Evolutionary conservation across 2,888 invertebrate species (phyloP).

Genomic region (Girardia tigrina): DNA sequence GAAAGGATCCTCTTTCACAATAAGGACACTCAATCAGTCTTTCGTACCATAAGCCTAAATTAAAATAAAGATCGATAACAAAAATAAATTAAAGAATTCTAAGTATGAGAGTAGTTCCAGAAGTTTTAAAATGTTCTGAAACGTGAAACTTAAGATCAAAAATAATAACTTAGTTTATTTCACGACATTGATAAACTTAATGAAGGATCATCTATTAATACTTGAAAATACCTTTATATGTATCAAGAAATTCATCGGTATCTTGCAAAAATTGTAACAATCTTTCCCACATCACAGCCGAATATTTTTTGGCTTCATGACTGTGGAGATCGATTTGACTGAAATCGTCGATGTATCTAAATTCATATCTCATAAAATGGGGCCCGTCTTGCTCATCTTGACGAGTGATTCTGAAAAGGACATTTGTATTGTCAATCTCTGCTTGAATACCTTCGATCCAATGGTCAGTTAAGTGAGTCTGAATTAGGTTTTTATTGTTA

Average conservation of each 20-base stretch:
- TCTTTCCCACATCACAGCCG: background rate
- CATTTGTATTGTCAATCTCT: background rate
- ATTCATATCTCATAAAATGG: background rate
- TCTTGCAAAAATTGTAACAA: background rate
- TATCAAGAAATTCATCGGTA: background rate
- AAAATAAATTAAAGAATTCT: no score
- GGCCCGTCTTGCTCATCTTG: background rate
- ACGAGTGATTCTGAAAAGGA: background rate
- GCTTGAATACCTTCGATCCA: background rate
- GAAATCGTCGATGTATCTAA: background rate
- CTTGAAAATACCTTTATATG: slow-evolving; percentile 13
- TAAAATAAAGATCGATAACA: no score
- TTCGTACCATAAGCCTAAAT: background rate
- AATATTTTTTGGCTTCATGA: background rate
- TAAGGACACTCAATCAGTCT: background rate
- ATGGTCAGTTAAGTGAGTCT: background rate
- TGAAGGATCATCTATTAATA: no score
- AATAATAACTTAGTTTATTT: no score
- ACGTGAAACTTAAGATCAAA: no score
- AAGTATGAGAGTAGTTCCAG: no score
- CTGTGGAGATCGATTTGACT: background rate
- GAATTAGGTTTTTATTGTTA: background rate
- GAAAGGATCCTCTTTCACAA: background rate
- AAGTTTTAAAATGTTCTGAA: no score
- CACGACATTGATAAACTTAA: no score